Conservation (phyloP, 2,797 vertebrate genomes). For the Orientallactaga sibirica region DNA sequence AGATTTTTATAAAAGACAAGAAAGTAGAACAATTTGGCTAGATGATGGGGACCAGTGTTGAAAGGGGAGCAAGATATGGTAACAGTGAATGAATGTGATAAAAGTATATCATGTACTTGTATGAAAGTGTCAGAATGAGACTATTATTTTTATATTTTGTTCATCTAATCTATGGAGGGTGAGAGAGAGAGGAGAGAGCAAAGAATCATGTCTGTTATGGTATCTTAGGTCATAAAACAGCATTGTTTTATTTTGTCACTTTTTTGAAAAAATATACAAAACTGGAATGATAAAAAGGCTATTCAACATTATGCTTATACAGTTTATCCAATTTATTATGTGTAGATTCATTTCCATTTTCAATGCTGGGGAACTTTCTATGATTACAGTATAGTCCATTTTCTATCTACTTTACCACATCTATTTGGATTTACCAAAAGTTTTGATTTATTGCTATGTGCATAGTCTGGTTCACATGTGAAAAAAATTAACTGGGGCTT, state of each 20-base stretch:
- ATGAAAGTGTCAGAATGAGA: background rate
- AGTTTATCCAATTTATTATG: background rate
- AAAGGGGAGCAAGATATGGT: background rate
- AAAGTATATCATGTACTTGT: background rate
- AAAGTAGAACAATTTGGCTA: background rate
- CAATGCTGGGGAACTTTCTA: background rate
- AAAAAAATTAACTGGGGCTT: background rate
- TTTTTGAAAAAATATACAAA: background rate
- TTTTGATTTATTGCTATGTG: background rate
- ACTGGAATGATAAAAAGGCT: background rate
- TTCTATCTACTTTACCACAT: background rate
- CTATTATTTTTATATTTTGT: background rate
- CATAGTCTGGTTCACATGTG: background rate
- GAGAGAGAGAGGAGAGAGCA: background rate
- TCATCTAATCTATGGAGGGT: background rate
- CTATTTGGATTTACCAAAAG: background rate
- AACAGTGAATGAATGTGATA: background rate
- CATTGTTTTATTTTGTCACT: background rate
- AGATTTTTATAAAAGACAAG: too few species aligned
- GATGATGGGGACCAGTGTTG: background rate
- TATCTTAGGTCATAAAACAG: background rate
- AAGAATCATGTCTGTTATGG: background rate
- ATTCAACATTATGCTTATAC: background rate
- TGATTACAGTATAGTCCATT: background rate
- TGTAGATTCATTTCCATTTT: background rate